Evolutionary conservation across 1,140 invertebrate species (phyloP).

Genomic region (Listronotus oregonensis): DNA sequence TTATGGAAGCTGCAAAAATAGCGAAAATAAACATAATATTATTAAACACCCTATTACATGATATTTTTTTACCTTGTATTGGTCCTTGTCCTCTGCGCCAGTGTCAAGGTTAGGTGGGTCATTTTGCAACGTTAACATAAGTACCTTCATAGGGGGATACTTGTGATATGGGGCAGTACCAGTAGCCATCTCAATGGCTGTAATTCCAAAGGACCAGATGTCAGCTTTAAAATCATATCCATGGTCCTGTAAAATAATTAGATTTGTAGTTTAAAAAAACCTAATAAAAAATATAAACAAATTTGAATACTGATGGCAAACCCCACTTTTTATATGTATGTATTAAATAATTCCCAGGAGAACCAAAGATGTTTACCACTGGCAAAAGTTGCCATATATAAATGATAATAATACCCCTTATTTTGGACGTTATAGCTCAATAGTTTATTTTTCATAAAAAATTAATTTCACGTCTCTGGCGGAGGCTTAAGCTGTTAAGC

Average conservation of each 20-base stretch:
- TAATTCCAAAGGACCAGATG: conserved; percentile 99
- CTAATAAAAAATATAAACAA: not conserved
- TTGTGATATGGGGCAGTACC: conserved; percentile 99
- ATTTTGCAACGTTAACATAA: conserved; percentile 97
- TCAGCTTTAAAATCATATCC: conserved; percentile 99
- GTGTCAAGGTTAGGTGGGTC: conserved; percentile 97
- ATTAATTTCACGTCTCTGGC: too few relatives aligned
- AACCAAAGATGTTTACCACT: too few relatives aligned
- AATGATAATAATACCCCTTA: too few relatives aligned
- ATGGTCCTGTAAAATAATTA: conserved; percentile 70
- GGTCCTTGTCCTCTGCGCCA: conserved; percentile 93
- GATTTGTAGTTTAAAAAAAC: conserved; percentile 1
- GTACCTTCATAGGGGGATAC: conserved; percentile 98
- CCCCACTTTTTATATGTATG: too few relatives aligned
- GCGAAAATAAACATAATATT: too few relatives aligned
- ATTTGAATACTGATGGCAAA: not conserved
- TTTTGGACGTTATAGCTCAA: too few relatives aligned
- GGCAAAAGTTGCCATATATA: too few relatives aligned
- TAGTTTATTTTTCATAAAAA: too few relatives aligned
- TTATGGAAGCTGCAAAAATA: too few relatives aligned
- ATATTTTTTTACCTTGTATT: conserved; percentile 75
- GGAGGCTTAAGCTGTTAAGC: too few relatives aligned
- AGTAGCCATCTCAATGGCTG: conserved; percentile 98
- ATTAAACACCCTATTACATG: too few relatives aligned
- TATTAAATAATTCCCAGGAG: too few relatives aligned